Conservation (phyloP, 2,113 vertebrate species). For the Bostrychus sinensis region DNA sequence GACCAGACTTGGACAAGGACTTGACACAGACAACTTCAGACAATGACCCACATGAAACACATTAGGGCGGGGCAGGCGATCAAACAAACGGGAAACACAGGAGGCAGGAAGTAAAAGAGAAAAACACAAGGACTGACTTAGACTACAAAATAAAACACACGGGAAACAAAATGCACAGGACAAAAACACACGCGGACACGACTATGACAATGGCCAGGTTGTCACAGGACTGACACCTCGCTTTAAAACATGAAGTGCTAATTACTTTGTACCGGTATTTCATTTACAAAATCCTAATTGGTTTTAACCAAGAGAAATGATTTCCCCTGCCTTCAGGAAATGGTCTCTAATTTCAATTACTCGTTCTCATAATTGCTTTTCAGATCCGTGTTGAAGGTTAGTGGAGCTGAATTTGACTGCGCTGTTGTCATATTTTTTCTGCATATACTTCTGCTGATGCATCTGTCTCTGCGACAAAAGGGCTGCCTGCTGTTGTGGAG, state of each 20-base stretch:
- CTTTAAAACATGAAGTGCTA: neutral
- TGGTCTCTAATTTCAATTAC: neutral
- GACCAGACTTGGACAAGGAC: too few relatives aligned
- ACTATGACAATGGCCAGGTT: too few relatives aligned
- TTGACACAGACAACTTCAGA: too few relatives aligned
- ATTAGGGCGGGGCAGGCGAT: too few relatives aligned
- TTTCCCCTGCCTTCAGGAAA: neutral
- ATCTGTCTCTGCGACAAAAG: neutral
- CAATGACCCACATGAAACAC: too few relatives aligned
- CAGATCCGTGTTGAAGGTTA: neutral
- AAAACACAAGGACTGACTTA: too few relatives aligned
- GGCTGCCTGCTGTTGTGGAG: neutral
- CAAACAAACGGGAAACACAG: too few relatives aligned
- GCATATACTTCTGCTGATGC: neutral
- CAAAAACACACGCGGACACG: too few relatives aligned
- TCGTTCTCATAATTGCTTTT: neutral
- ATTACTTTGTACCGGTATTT: neutral
- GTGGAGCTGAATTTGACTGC: neutral
- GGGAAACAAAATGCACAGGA: too few relatives aligned
- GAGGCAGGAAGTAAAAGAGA: too few relatives aligned
- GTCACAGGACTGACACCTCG: too few relatives aligned
- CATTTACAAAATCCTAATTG: conserved; percentile 5
- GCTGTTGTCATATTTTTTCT: neutral
- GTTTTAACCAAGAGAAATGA: conserved; percentile 7
- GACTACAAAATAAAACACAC: too few relatives aligned